Percentiles rank a stretch among this genome's conserved stretches.
Evolutionary conservation across 2,113 vertebrate species (phyloP).

Genomic region (Nyctereutes procyonoides): DNA sequence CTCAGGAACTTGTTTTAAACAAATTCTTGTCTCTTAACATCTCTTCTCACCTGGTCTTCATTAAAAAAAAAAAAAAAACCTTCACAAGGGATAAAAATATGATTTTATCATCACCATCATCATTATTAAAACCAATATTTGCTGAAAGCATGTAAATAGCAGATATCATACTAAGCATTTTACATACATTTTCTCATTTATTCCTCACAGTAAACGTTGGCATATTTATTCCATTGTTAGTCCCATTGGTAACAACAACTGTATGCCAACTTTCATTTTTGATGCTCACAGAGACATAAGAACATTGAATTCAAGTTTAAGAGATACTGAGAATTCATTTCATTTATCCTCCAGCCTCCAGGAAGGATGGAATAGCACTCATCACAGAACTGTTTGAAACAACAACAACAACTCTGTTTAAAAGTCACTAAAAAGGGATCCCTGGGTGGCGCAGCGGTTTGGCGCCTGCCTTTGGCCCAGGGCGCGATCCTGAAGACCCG

Average conservation of each 20-base stretch:
- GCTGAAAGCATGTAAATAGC: background rate
- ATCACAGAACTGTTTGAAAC: background rate
- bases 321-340: background rate
- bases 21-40: background rate
- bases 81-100: background rate
- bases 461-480: too few species aligned
- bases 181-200: background rate
- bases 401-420: background rate
- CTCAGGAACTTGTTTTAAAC: constrained; percentile 6
- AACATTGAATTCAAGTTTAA: constrained; percentile 18
- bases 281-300: background rate
- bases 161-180: background rate
- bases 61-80: constrained; percentile 19
- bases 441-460: too few species aligned
- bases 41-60: background rate
- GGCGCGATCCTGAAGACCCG: too few species aligned
- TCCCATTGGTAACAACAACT: constrained; percentile 12
- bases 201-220: background rate
- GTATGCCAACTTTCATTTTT: background rate
- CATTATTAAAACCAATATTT: background rate
- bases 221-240: background rate
- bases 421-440: background rate
- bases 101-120: background rate
- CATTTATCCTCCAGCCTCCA: background rate
- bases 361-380: background rate